These are phyloP conservation scores for Dione juno DNA, from an alignment of 2,888 invertebrate genomes.

Conservation along the genomic window DNA sequence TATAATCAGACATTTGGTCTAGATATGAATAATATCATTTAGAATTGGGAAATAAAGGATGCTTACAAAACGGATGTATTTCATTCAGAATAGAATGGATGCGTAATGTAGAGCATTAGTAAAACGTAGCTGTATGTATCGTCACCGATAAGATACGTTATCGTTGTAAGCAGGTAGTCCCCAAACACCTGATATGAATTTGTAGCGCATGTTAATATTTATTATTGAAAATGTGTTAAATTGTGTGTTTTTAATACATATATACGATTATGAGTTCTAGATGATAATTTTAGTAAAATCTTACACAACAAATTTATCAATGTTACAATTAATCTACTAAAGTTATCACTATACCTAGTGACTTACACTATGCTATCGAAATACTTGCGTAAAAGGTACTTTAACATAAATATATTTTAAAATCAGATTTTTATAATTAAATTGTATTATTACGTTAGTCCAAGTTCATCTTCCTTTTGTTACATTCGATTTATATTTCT, in stretches of 20 bases:
- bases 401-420: too few species aligned
- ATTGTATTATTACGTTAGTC: background rate
- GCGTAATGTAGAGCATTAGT: slow-evolving; percentile 37
- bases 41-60: slow-evolving; percentile 25
- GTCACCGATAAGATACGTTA: slow-evolving; percentile 57
- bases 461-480: slow-evolving; percentile 20
- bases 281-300: too few species aligned
- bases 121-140: slow-evolving; percentile 32
- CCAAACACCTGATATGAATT: slow-evolving; percentile 45
- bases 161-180: slow-evolving; percentile 65
- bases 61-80: slow-evolving; percentile 34
- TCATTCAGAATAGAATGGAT: slow-evolving; percentile 26
- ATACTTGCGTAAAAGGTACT: too few species aligned
- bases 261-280: too few species aligned
- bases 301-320: too few species aligned
- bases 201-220: background rate
- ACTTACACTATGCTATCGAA: too few species aligned
- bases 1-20: slow-evolving; percentile 12
- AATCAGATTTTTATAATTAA: too few species aligned
- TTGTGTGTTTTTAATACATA: too few species aligned
- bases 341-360: too few species aligned
- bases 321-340: too few species aligned
- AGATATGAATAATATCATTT: slow-evolving; percentile 17
- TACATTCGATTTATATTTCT: slow-evolving; percentile 41
- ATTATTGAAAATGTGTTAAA: background rate